Evolutionary conservation across 2,113 vertebrate genomes (phyloP).

Genomic region (Gadus macrocephalus): DNA sequence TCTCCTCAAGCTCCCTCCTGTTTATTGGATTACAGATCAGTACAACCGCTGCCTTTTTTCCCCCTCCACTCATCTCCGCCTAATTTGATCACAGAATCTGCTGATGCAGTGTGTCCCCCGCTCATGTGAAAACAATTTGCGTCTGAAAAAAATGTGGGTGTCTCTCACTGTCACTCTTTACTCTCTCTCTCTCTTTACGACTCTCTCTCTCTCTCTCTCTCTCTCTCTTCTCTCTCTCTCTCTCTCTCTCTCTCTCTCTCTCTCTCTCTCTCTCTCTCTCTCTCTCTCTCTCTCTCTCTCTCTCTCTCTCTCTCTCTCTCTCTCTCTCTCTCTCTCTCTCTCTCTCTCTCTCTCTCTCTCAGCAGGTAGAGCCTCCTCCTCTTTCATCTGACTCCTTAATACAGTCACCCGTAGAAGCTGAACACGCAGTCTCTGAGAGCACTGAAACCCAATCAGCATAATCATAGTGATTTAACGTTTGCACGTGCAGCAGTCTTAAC

Average conservation of each 20-base stretch:
- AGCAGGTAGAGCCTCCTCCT: not conserved
- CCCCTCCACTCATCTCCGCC: conserved; percentile 46
- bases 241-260: not conserved
- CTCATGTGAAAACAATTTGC: conserved; percentile 89
- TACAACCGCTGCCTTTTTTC: conserved; percentile 69
- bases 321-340: no score
- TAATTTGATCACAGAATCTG: conserved; percentile 86
- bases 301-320: no score
- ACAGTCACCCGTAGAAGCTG: conserved; percentile 10
- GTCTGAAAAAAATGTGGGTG: conserved; percentile 59
- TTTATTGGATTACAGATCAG: conserved; percentile 81
- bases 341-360: no score
- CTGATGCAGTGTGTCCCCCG: conserved; percentile 72
- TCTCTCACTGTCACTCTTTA: conserved; percentile 12
- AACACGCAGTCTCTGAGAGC: not conserved
- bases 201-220: no score
- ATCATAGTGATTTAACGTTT: not conserved
- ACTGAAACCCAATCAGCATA: not conserved
- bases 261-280: no score
- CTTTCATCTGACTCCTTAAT: not conserved
- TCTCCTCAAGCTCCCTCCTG: conserved; percentile 53
- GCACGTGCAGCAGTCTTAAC: not conserved
- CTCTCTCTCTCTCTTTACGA: not conserved
- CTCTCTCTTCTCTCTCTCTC: not conserved
- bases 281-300: no score